phyloP scores from a whole-genome alignment of 2,797 vertebrate species.

The Danionella dracula region DNA sequence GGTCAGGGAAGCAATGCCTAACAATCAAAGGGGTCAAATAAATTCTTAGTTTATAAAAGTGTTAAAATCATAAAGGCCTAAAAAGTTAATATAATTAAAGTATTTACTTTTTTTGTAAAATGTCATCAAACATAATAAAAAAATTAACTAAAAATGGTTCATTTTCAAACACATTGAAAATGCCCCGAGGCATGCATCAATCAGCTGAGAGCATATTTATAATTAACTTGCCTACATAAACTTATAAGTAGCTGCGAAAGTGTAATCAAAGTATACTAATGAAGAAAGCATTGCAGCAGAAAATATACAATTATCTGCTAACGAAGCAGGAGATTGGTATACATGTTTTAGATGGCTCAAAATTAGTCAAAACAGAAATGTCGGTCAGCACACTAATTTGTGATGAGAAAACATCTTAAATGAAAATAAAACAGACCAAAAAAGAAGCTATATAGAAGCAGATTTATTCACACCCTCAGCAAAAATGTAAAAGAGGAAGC shows the following conservation, averaged over 20 bases:
- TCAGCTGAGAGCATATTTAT: not conserved
- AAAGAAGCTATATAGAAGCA: not conserved
- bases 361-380: slow-evolving; percentile 20
- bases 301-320: slow-evolving; percentile 29
- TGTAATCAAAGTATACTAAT: slow-evolving; percentile 27
- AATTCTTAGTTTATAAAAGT: too few relatives aligned
- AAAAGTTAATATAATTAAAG: too few relatives aligned
- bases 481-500: not conserved
- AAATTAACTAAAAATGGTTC: too few relatives aligned
- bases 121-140: too few relatives aligned
- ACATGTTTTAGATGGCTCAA: slow-evolving; percentile 17
- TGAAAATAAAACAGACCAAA: not conserved
- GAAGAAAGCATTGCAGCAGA: slow-evolving; percentile 11
- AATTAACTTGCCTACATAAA: not conserved
- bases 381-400: slow-evolving; percentile 2
- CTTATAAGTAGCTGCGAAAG: slow-evolving; percentile 10
- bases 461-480: not conserved
- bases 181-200: slow-evolving; percentile 10
- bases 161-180: too few relatives aligned
- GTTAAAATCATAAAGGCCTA: too few relatives aligned
- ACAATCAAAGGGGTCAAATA: too few relatives aligned
- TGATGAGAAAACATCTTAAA: slow-evolving; percentile 14
- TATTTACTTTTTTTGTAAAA: too few relatives aligned
- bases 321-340: not conserved
- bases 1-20: too few relatives aligned